Conservation (phyloP, 2,113 vertebrate genomes). For the Circaetus gallicus region DNA sequence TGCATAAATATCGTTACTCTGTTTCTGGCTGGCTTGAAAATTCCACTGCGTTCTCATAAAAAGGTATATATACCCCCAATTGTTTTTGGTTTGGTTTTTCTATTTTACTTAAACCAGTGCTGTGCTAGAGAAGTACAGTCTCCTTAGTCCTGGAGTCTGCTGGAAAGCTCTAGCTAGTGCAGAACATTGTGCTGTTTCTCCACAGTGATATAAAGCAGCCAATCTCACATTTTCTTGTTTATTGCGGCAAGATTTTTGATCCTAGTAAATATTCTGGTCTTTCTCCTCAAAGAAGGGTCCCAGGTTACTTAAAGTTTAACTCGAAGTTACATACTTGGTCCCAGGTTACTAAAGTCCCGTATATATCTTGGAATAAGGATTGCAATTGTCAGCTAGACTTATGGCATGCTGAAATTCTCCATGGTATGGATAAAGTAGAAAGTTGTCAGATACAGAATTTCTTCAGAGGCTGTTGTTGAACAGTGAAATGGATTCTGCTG, state of each 20-base stretch:
- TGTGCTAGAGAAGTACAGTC: not conserved
- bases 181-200: not conserved
- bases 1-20: not conserved
- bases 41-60: not conserved
- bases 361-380: not conserved
- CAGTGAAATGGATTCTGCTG: not conserved
- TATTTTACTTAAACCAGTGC: not conserved
- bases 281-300: not conserved
- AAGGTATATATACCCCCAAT: fast-evolving
- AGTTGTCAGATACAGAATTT: not conserved
- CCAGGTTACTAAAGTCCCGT: fast-evolving
- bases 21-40: not conserved
- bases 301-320: not conserved
- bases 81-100: not conserved
- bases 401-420: not conserved
- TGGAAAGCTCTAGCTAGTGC: not conserved
- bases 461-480: not conserved
- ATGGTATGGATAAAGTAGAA: not conserved
- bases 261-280: not conserved
- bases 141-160: not conserved
- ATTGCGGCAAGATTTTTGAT: not conserved
- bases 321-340: not conserved
- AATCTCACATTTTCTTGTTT: not conserved
- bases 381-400: not conserved
- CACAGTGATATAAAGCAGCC: too few relatives aligned